Evolutionary conservation across 2,888 invertebrate genomes (phyloP), one percentile per base, ranked within the genome.

Genomic region (Limnephilus lunatus): DNA sequence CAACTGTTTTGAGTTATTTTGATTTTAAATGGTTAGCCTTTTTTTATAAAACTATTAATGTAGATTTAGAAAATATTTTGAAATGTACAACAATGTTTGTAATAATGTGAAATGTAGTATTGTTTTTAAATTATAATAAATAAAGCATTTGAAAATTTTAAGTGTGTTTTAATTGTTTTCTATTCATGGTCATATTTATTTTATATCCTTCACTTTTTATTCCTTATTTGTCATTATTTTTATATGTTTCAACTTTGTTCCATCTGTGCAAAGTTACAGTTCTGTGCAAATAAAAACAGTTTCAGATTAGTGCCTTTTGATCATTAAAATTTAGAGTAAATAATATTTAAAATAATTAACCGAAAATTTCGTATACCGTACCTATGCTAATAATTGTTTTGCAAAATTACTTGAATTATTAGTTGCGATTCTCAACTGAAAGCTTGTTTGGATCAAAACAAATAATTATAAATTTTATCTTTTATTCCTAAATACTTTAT

Each of bases 71-170:
- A 85, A 12, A 68, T 32, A 85, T 83, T 48, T 86, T 85, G 91
- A 85, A 15, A 91, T 48, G 91, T 89, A 89, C 88, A 81, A 87
- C 44, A 48, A 86, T 48, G 48, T 89, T 25, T 81, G 68, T 89
- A 89, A 32, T 39, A 80, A 68, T 87, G 68, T 32, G 68, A 15
- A 53, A 44, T 48, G 86, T 86, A 86, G 25, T 48, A 80, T 32
- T 89, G 88, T 89, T 80, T 88, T 80, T 53, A 89, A 89, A 81
- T 89, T 89, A 89, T 89, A 80, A 35, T 89, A n/a, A 89, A 89
- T 25, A 89, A 89, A 89, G 39, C 32, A 32, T 80, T 89, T 68
- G 25, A 35, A 88, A 89, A 83, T 25, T 68, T 68, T n/a, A 0
- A n/a, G 7, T 9, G 25, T 68, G 25, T 68, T 68, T 68, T 25